These are phyloP conservation scores for Pissodes strobi DNA, from an alignment of 1,140 invertebrate genomes.

Conservation along the genomic window DNA sequence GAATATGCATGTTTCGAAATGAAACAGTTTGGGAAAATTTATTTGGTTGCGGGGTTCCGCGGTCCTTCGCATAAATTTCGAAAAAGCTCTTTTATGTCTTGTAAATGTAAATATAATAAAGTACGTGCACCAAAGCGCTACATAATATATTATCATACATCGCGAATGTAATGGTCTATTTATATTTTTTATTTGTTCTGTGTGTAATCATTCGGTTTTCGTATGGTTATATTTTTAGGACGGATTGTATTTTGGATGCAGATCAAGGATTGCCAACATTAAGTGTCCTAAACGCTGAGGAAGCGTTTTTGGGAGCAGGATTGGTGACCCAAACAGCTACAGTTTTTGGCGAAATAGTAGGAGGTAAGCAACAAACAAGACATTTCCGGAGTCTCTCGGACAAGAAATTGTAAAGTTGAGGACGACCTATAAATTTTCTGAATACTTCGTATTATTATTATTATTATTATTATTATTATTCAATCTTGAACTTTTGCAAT, in stretches of 20 bases:
- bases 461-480: too few relatives aligned
- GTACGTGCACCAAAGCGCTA: too few relatives aligned
- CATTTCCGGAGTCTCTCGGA: not conserved
- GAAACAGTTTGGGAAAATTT: too few relatives aligned
- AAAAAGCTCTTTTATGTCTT: too few relatives aligned
- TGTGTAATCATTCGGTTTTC: not conserved
- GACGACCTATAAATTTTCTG: not conserved
- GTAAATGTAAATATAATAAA: too few relatives aligned
- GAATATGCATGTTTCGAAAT: too few relatives aligned
- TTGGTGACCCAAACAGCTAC: conserved; percentile 25
- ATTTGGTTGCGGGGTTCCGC: too few relatives aligned
- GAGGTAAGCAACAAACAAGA: conserved; percentile 7
- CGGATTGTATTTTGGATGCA: conserved; percentile 43
- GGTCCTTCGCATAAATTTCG: too few relatives aligned
- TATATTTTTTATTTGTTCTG: not conserved
- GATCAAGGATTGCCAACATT: conserved; percentile 33
- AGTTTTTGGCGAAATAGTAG: conserved; percentile 33
- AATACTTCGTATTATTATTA: too few relatives aligned
- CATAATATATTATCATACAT: not conserved
- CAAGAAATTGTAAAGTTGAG: not conserved
- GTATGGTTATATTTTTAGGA: conserved; percentile 21
- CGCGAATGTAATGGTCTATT: not conserved
- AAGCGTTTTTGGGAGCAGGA: conserved; percentile 37
- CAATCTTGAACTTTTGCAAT: too few relatives aligned
- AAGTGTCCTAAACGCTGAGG: conserved; percentile 36